Evolutionary conservation across 1,140 invertebrate genomes (phyloP).

Genomic region (Elysia chlorotica): DNA sequence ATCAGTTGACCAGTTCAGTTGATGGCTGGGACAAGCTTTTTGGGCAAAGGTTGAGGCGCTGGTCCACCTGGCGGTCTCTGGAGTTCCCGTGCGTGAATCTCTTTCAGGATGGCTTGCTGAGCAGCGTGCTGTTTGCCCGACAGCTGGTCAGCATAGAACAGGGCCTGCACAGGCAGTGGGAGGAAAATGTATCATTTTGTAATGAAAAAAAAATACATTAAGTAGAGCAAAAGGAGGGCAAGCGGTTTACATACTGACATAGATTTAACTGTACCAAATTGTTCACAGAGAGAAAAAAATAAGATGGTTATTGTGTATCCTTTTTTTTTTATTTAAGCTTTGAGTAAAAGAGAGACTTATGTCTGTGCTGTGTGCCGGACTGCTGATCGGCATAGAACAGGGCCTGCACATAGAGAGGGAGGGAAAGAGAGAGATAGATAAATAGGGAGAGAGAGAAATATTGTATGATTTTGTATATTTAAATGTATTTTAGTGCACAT

Average conservation of each 20-base stretch:
- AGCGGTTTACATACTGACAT: not conserved
- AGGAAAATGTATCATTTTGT: not conserved
- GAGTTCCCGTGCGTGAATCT: conserved; percentile 36
- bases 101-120: conserved; percentile 41
- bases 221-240: not conserved
- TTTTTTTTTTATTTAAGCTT: no score
- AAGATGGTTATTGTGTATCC: no score
- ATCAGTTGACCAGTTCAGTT: no score
- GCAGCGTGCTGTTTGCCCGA: conserved; percentile 39
- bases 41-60: conserved; percentile 33
- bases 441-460: no score
- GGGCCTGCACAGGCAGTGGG: conserved; percentile 39
- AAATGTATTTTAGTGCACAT: no score
- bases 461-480: no score
- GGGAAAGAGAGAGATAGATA: no score
- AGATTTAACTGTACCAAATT: no score
- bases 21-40: conserved; percentile 33
- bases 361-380: conserved; percentile 40
- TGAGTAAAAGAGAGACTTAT: no score
- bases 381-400: conserved; percentile 59
- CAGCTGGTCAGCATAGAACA: conserved; percentile 59
- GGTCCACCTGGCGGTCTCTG: conserved; percentile 29
- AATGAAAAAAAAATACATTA: no score
- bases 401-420: conserved; percentile 37
- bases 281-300: no score